Evolutionary conservation across 2,888 invertebrate species (phyloP), one percentile per base, ranked within the genome.

Genomic region (Nemapogon koenigi): DNA sequence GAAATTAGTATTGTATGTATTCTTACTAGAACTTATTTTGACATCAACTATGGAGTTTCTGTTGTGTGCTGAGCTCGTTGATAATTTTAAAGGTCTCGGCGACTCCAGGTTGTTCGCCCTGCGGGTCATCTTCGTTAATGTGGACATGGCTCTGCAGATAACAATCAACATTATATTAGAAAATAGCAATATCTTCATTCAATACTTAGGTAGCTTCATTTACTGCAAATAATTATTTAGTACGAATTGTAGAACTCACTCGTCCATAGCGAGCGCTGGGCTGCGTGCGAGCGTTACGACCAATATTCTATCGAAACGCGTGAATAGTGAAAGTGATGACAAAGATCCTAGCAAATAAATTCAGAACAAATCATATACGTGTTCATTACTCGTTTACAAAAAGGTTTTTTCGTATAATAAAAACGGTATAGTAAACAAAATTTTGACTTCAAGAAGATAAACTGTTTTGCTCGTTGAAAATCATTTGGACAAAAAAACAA

Each of bases 81-180:
- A 27, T 16, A 75, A 72, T 72, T 88, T 89, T 49, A 88, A 72
- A 55, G 88, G 88, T 66, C 88, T 82, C 51, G 89, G 88, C 58
- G 88, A 84, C 71, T 89, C 88, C 53, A 88, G 78, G 75, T 88
- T 88, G 69, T 88, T 88, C 43, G 85, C 83, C 54, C 84, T 83
- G 69, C 87, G 83, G 69, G 84, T 83, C 71, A 84, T 81, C 80
- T 84, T 84, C 75, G 79, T 78, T 62, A 75, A 65, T 70, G 80
- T 79, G 75, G 80, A 76, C 80, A 79, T 80, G 66, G 70, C 76
- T 73, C 71, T 73, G 53, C 17, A 17, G n/a, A 17, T 3, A 19
- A 22, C n/a, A 29, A n/a, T n/a, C n/a, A n/a, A n/a, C n/a, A n/a
- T n/a, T n/a, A n/a, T n/a, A n/a, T n/a, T n/a, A n/a, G n/a, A n/a